Evolutionary conservation across 2,888 invertebrate species (phyloP), one percentile per base, ranked within the genome.

Genomic region (Acanthosepion pharaonis): DNA sequence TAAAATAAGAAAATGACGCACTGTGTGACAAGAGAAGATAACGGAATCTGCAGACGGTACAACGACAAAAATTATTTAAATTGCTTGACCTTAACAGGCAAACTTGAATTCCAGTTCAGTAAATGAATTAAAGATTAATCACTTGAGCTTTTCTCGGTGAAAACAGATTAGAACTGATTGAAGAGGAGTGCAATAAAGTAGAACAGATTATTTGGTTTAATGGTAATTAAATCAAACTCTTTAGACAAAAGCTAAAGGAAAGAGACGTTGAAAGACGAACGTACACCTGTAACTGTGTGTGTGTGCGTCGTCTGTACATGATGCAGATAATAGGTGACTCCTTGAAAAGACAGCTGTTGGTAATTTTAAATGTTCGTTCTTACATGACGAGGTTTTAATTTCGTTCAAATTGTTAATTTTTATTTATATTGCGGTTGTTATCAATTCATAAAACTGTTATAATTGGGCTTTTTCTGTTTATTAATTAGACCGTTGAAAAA

Each of bases 61-160:
- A 15, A 18, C 15, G 20, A 55, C 0, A 55, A 55, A 20, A 55
- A 55, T 55, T 55, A 55, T 55, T 15, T 55, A 55, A 55, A 55
- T 55, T 55, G 4, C 55, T 55, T 15, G 55, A 55, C 15, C 4
- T 18, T 55, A 20, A 2, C 55, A 55, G 9, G 8, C 28, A 78
- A 78, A n/a, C 78, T n/a, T 11, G 0, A 33, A 78, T 28, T 78
- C n/a, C 11, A 78, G 78, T 78, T 78, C 78, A n/a, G n/a, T 78
- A 78, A 78, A 78, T 78, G n/a, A 78, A 78, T 78, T 78, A 78
- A 78, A 78, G n/a, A 78, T 78, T n/a, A n/a, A 78, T 78, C 11
- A 33, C 9, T 15, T 3, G 33, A 78, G n/a, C n/a, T n/a, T 33
- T 33, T 78, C n/a, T n/a, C n/a, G 78, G n/a, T 15, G n/a, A 78